Evolutionary conservation across 2,797 vertebrate species (phyloP), one percentile per base, ranked within the genome.

Genomic region (Scolopax bukidnonensis): DNA sequence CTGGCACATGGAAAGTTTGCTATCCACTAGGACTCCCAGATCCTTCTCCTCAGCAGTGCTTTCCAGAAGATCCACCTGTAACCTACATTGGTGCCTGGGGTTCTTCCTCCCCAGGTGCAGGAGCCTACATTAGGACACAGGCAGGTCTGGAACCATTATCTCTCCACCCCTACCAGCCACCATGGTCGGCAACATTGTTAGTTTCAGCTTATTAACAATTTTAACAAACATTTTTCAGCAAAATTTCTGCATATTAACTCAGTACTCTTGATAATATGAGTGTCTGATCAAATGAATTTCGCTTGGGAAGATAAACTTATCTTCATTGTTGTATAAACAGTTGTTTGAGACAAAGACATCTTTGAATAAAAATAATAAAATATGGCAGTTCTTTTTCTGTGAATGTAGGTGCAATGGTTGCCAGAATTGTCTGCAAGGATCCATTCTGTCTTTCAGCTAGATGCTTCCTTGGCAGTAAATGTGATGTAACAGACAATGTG

Each of bases 381-480:
- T 36, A 47, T 13, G 3, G 12, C 48, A 65, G 15, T 4, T 48
- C 5, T 86, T 89, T 75, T 90, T 82, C 73, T 68, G 56, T 59
- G 32, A 56, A 56, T 36, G 24, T 67, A 70, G 32, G 38, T 83
- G 63, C n/a, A 64, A 74, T 23, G 12, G 32, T 38, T 94, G 84
- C 91, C 84, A 79, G 93, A 84, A 60, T 18, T 86, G 60, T 69
- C 80, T 91, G 71, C 84, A 77, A 92, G 76, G 33, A 41, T 67
- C 81, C 63, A 82, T 65, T 84, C 77, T 94, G 48, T 27, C 61
- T 91, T 88, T 93, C 80, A 89, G 83, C 59, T 63, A 74, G 47
- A 91, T 25, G 27, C 36, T 79, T 84, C 73, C 74, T 78, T 91
- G 77, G 87, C 91, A 94, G 75, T 82, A 41, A 84, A 82, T 63